These are phyloP conservation scores for Onchidella celtica DNA, from an alignment of 2,888 invertebrate genomes.

Conservation along the genomic window DNA sequence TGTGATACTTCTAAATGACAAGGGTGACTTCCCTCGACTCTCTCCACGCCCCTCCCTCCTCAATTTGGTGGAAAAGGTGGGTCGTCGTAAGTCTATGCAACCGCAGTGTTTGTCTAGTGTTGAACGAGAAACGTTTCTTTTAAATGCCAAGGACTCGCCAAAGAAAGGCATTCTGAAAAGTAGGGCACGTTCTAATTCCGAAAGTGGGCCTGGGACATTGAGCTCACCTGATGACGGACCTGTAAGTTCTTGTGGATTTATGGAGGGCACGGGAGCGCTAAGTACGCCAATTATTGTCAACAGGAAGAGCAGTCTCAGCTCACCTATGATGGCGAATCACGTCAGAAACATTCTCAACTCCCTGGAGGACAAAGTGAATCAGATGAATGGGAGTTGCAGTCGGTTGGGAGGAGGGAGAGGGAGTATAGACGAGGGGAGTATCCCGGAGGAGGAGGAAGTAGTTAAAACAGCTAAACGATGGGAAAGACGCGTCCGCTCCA, in stretches of 20 bases:
- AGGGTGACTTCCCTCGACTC: slow-evolving; percentile 56
- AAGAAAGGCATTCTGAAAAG: slow-evolving; percentile 38
- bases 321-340: slow-evolving; percentile 45
- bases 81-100: slow-evolving; percentile 41
- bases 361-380: slow-evolving; percentile 35
- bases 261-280: slow-evolving; percentile 14
- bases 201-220: slow-evolving; percentile 43
- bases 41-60: slow-evolving; percentile 56
- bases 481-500: slow-evolving; percentile 34
- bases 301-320: slow-evolving; percentile 44
- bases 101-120: slow-evolving; percentile 15
- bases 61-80: slow-evolving; percentile 48
- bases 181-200: slow-evolving; percentile 45
- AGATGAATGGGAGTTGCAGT: slow-evolving; percentile 38
- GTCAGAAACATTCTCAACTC: slow-evolving; percentile 44
- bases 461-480: not conserved
- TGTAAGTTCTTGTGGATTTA: not conserved
- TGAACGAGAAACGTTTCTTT: slow-evolving; percentile 27
- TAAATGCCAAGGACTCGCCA: slow-evolving; percentile 8
- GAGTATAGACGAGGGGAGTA: slow-evolving; percentile 27
- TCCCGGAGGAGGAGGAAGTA: slow-evolving; percentile 33
- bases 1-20: slow-evolving; percentile 58
- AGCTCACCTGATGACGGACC: slow-evolving; percentile 27
- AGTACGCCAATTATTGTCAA: slow-evolving; percentile 43
- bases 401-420: slow-evolving; percentile 23